Conservation (phyloP, 2,113 vertebrate genomes). For the Scolopax mira region DNA sequence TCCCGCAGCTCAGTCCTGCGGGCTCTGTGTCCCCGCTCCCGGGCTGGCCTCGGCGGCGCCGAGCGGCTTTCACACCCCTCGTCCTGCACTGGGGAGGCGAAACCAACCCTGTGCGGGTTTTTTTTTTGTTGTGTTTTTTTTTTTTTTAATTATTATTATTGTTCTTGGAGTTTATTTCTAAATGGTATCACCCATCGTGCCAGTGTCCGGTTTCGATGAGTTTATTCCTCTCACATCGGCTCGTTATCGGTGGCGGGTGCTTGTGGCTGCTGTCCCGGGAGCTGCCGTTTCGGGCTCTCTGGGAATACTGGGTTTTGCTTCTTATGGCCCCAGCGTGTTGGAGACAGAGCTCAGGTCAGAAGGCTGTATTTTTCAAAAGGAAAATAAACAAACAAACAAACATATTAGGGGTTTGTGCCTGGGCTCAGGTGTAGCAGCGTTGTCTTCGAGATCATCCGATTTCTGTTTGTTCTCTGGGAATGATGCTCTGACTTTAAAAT, state of each 20-base stretch:
- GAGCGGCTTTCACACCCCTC: background rate
- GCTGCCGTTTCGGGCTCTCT: background rate
- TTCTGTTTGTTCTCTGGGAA: background rate
- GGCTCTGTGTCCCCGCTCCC: background rate
- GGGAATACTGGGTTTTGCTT: background rate
- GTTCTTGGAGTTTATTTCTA: background rate
- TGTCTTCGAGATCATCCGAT: background rate
- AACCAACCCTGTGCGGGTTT: rapidly evolving
- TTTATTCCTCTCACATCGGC: background rate
- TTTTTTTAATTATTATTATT: rapidly evolving
- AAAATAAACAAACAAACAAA: background rate
- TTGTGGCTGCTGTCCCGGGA: background rate
- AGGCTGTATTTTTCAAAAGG: background rate
- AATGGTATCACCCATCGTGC: background rate
- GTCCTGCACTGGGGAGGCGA: background rate
- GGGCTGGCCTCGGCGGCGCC: background rate
- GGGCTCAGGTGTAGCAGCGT: background rate
- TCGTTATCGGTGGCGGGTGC: background rate
- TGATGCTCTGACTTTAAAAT: background rate
- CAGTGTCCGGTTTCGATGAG: background rate
- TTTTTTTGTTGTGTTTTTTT: too few species aligned
- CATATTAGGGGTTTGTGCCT: background rate
- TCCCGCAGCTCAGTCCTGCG: background rate
- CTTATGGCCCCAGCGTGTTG: rapidly evolving
- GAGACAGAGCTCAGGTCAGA: background rate